Percentiles rank a stretch among this genome's conserved stretches.
phyloP scores from a whole-genome alignment of 1,140 invertebrate genomes.

The Lethrus apterus region DNA sequence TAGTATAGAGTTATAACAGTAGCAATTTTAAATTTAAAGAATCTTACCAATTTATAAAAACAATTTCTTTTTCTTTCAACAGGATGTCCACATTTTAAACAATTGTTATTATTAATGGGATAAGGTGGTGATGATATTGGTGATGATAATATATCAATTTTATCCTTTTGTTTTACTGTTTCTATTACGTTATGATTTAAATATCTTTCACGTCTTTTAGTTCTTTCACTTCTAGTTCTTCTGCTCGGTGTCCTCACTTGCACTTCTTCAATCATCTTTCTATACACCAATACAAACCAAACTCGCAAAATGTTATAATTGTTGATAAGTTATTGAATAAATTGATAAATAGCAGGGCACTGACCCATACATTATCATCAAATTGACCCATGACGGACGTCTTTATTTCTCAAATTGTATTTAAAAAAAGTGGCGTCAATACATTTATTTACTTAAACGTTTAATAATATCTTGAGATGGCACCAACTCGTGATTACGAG shows the following conservation, averaged over 20 bases:
- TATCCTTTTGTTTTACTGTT: conserved; percentile 1
- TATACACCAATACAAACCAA: background rate
- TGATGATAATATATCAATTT: background rate
- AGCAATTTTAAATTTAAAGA: background rate
- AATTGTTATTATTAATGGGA: conserved; percentile 11
- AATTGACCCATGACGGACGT: background rate
- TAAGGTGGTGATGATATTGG: background rate
- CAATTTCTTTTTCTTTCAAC: background rate
- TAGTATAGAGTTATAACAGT: background rate
- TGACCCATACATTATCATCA: background rate
- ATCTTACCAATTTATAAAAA: background rate
- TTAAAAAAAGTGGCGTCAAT: background rate
- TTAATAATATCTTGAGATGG: too few relatives aligned
- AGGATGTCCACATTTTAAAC: conserved; percentile 8
- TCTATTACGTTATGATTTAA: conserved; percentile 10
- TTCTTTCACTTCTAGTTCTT: conserved; percentile 32
- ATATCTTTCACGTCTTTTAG: conserved; percentile 34
- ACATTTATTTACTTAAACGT: background rate
- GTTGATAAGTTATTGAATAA: background rate
- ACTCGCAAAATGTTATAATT: background rate
- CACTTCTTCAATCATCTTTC: conserved; percentile 21
- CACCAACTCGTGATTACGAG: too few relatives aligned
- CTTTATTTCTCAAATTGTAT: background rate
- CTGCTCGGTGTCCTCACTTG: conserved; percentile 24
- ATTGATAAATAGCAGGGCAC: background rate